Base-by-base conservation (phyloP, 2,888 invertebrate genomes). In the Crossocerus cetratus region DNA sequence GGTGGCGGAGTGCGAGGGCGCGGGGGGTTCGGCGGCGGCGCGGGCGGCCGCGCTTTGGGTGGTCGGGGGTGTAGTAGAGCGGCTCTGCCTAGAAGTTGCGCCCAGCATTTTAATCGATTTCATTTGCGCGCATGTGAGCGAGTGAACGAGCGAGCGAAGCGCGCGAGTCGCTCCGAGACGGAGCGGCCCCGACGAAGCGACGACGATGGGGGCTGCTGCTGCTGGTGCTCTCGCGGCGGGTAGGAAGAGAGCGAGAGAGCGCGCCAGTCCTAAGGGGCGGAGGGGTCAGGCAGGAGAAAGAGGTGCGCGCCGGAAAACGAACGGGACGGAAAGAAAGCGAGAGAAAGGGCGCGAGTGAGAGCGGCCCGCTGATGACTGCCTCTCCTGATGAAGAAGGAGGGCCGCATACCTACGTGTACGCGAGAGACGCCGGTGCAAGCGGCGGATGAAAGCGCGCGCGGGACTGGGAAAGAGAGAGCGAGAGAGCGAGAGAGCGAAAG, bases 81-180 rank as follows among this genome's bases (percentile, higher is more conserved):
- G 77, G 91, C 91, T 91, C 91, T 91, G 91, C 91, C 91, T 92
- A 91, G 92, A 92, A 92, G 92, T 92, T 92, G 91, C 91, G 91
- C 91, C 91, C 92, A 93, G 92, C 92, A 93, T 93, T 93, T 93
- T 93, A 93, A 93, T 93, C 93, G 93, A 93, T 93, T 93, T 92
- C 93, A 93, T 93, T 93, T 93, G 93, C 93, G 91, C 91, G 93
- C 93, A 92, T 92, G 92, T 92, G 92, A 92, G 92, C 91, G 92
- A 92, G 90, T 81, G 16, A 49, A 16, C 49, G 49, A 49, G 49
- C 16, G 49, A 49, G 49, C 49, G 32, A 32, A 32, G 32, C 32
- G 32, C 32, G 32, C 32, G 32, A 32, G 32, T 32, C 32, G 32
- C 32, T 32, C 32, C 11, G 32, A 32, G 32, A 32, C 32, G 32